phyloP scores from a whole-genome alignment of 2,113 vertebrate genomes.

The Cathartes aura region DNA sequence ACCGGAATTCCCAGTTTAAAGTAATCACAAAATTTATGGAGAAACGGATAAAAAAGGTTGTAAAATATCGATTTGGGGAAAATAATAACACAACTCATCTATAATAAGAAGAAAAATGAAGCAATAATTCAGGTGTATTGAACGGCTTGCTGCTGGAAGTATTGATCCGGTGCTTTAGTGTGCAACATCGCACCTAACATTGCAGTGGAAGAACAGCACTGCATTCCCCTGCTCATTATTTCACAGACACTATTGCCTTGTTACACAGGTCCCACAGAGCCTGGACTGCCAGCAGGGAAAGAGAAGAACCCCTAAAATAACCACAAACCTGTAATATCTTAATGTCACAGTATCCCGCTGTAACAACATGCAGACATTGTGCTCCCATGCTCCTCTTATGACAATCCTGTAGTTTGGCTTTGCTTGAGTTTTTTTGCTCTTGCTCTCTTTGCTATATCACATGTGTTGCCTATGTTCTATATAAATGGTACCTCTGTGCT shows the following conservation, averaged over 20 bases:
- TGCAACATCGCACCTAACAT: constrained; percentile 92
- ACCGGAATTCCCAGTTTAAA: constrained; percentile 99
- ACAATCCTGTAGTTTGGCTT: not conserved
- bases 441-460: not conserved
- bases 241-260: constrained; percentile 89
- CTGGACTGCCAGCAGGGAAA: constrained; percentile 59
- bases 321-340: constrained; percentile 51
- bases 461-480: not conserved
- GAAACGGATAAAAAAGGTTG: constrained; percentile 99
- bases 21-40: constrained; percentile 99
- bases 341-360: not conserved
- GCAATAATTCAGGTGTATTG: constrained; percentile 98
- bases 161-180: constrained; percentile 90
- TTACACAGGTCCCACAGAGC: constrained; percentile 86
- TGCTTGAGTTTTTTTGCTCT: not conserved
- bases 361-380: not conserved
- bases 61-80: constrained; percentile 94
- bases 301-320: constrained; percentile 35
- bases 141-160: constrained; percentile 86
- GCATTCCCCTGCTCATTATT: constrained; percentile 82
- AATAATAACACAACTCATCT: constrained; percentile 94
- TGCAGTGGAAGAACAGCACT: constrained; percentile 78
- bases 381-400: not conserved
- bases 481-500: not conserved
- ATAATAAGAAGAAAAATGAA: constrained; percentile 99